Base-by-base conservation (phyloP, 2,797 vertebrate genomes). In the Lycodopsis pacificus region DNA sequence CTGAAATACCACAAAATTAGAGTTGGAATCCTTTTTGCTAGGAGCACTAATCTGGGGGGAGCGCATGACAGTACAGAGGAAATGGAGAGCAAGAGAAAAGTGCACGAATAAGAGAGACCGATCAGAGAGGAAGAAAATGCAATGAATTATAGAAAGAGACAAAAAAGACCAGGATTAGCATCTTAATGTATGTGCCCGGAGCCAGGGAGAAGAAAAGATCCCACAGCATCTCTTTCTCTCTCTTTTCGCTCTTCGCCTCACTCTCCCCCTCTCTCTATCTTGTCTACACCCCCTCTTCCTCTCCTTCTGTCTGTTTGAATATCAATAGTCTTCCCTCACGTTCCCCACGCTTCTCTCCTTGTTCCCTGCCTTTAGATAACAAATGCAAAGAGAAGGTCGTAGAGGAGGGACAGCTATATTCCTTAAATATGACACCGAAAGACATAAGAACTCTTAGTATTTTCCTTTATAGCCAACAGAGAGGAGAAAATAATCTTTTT, bases 121-220 rank as follows among this genome's bases (percentile, higher is more conserved):
- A 91, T 77, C 73, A 71, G 68, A 87, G 84, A 84, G 86, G 89
- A 89, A 91, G 88, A 92, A 93, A 93, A 93, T 81, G 90, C 88
- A 88, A 93, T 92, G 89, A 93, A 93, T 94, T 92, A 94, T 92
- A 93, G 89, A 93, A 91, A 92, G 86, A 89, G 91, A 92, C 86
- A 91, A 92, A 93, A 93, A 94, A 90, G 87, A 84, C 44, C 78
- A 85, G 93, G 92, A 94, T 95, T 94, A 94, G 93, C 89, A 92
- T 94, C 90, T 93, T 92, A 94, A 92, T 94, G 88, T 92, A 87
- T 90, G 91, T 92, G 92, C 91, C 88, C 76, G 85, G 88, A 94
- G 93, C 88, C 83, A 88, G 73, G 72, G 84, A 88, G 87, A 88
- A 93, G 85, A 93, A 92, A 90, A 89, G 88, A 93, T 92, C 89